Conservation (phyloP, 2,888 invertebrate genomes). For the Dasysyrphus tricinctus region DNA sequence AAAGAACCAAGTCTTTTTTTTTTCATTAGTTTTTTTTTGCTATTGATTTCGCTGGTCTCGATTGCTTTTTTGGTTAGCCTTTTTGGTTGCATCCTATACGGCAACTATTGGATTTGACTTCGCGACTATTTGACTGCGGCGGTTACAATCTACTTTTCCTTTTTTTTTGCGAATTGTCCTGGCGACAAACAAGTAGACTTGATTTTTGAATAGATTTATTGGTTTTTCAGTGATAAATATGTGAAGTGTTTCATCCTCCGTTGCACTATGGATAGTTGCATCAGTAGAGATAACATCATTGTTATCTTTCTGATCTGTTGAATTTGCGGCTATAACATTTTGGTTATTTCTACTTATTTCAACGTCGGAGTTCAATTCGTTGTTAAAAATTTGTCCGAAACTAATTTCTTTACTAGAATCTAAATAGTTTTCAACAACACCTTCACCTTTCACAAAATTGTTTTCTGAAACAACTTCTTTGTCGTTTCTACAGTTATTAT, state of each 20-base stretch:
- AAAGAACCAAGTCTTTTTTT: too few relatives aligned
- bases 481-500: too few relatives aligned
- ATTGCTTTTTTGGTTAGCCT: too few relatives aligned
- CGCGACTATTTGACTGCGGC: too few relatives aligned
- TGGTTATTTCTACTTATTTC: not conserved
- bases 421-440: not conserved
- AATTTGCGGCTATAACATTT: constrained; percentile 4
- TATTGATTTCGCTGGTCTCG: too few relatives aligned
- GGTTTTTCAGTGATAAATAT: constrained; percentile 42
- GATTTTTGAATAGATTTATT: constrained; percentile 39
- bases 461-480: too few relatives aligned
- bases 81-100: too few relatives aligned
- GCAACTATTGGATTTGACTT: too few relatives aligned
- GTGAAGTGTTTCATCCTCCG: too few relatives aligned
- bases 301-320: constrained; percentile 8
- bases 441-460: not conserved
- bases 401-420: constrained; percentile 10
- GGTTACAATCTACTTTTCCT: too few relatives aligned
- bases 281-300: constrained; percentile 36
- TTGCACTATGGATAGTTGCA: constrained; percentile 38
- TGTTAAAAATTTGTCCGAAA: constrained; percentile 8
- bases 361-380: not conserved
- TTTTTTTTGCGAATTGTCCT: not conserved
- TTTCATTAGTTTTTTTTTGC: too few relatives aligned
- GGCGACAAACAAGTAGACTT: constrained; percentile 21